phyloP scores from a whole-genome alignment of 1,140 invertebrate species.

The Drosophila melanica region DNA sequence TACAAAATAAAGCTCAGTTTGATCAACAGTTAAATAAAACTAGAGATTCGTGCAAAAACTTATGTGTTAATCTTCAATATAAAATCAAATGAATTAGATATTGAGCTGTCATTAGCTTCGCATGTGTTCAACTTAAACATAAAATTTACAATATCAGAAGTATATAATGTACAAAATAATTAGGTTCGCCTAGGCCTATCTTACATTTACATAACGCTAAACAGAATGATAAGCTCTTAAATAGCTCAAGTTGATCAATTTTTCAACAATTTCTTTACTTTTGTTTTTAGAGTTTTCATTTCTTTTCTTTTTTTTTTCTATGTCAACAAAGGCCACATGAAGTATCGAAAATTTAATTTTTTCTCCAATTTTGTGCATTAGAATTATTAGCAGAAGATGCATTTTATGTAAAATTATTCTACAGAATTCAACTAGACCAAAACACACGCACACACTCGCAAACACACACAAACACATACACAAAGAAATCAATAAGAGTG shows the following conservation, averaged over 20 bases:
- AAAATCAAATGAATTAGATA: conserved; percentile 26
- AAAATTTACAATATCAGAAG: conserved; percentile 24
- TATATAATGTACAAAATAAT: conserved; percentile 44
- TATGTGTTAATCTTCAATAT: conserved; percentile 18
- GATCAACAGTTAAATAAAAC: conserved; percentile 55
- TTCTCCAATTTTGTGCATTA: conserved; percentile 44
- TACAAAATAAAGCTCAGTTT: conserved; percentile 72
- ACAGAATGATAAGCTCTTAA: conserved; percentile 49
- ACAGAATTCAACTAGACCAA: conserved; percentile 43
- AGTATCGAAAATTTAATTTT: conserved; percentile 73
- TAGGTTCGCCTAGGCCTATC: conserved; percentile 18
- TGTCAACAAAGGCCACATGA: conserved; percentile 76
- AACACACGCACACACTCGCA: conserved; percentile 16
- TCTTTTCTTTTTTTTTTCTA: conserved; percentile 20
- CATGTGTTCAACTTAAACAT: conserved; percentile 24
- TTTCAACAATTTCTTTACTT: conserved; percentile 5
- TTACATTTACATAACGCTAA: conserved; percentile 42
- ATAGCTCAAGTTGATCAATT: conserved; percentile 29
- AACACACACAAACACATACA: conserved; percentile 8
- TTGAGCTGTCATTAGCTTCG: conserved; percentile 10
- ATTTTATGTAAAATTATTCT: conserved; percentile 42
- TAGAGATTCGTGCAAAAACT: conserved; percentile 55
- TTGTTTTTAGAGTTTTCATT: conserved; percentile 8
- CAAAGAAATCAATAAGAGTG: conserved; percentile 1
- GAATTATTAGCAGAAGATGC: conserved; percentile 17